Evolutionary conservation across 2,888 invertebrate genomes (phyloP).

Genomic region (Epinotia ramella): DNA sequence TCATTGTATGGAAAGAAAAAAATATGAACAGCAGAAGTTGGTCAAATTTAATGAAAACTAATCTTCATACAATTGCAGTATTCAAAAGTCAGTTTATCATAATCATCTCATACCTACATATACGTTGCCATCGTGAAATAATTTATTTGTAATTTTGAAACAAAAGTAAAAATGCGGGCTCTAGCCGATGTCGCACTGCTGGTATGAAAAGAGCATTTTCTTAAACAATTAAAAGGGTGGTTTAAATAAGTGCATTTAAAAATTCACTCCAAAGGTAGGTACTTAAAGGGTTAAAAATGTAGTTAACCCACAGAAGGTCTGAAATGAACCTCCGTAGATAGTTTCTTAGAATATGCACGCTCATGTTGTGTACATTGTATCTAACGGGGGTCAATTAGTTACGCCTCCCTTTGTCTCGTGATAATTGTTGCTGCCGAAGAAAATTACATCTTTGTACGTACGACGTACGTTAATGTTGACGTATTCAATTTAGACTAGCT

Average conservation of each 20-base stretch:
- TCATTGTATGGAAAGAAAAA: no score
- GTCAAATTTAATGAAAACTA: no score
- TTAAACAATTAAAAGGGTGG: no score
- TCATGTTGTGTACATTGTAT: constrained; percentile 23
- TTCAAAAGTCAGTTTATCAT: no score
- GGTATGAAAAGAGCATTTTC: no score
- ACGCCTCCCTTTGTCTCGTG: constrained; percentile 47
- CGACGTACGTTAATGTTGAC: neutral
- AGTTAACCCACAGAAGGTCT: neutral
- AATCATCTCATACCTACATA: no score
- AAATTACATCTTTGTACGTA: neutral
- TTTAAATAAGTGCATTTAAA: neutral
- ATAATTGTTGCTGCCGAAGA: constrained; percentile 25
- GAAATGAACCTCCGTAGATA: constrained; percentile 1
- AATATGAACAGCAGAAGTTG: no score
- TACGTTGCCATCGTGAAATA: no score
- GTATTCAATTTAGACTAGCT: neutral
- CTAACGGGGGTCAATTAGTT: constrained; percentile 47
- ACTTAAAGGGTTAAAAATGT: neutral
- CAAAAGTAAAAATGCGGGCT: no score
- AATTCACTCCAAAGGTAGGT: neutral
- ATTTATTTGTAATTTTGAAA: no score
- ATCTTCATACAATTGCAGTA: no score
- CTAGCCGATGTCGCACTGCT: no score
- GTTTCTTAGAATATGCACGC: neutral